Evolutionary conservation across 1,140 invertebrate genomes (phyloP).

Genomic region (Odontomachus brunneus): DNA sequence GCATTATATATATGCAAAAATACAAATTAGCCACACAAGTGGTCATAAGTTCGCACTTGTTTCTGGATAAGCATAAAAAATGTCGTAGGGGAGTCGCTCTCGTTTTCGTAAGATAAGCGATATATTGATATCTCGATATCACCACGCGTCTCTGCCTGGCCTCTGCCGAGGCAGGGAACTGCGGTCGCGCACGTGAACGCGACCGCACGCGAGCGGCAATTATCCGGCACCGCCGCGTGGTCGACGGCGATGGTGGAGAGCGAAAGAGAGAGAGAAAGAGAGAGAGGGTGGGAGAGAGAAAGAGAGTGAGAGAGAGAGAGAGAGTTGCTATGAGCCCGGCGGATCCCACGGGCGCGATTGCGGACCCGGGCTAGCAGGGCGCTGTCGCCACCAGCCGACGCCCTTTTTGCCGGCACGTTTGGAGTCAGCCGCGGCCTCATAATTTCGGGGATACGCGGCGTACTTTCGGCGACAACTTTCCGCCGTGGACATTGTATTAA

Average conservation of each 20-base stretch:
- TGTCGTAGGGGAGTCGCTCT: background rate
- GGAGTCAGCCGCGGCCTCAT: constrained; percentile 49
- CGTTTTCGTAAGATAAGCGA: constrained; percentile 13
- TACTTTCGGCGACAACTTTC: background rate
- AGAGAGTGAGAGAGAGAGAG: constrained; percentile 28
- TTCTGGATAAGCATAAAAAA: too few species aligned
- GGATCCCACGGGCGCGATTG: constrained; percentile 68
- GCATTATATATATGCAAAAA: too few species aligned
- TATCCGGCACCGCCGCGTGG: constrained; percentile 65
- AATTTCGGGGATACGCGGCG: constrained; percentile 36
- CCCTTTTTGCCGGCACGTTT: constrained; percentile 62
- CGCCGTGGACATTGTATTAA: background rate
- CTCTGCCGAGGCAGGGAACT: constrained; percentile 34
- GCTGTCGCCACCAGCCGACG: constrained; percentile 69
- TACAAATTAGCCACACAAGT: too few species aligned
- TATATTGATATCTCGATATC: constrained; percentile 29
- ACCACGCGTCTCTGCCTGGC: constrained; percentile 3
- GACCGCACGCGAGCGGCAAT: constrained; percentile 66
- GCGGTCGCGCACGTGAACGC: constrained; percentile 61
- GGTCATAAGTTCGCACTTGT: too few species aligned
- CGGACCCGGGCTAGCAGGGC: constrained; percentile 59
- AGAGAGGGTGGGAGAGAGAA: background rate
- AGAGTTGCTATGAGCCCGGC: constrained; percentile 57
- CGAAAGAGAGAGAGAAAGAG: background rate
- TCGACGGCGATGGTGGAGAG: constrained; percentile 50